Evolutionary conservation across 2,113 vertebrate species (phyloP).

Genomic region (Nothocercus julius): DNA sequence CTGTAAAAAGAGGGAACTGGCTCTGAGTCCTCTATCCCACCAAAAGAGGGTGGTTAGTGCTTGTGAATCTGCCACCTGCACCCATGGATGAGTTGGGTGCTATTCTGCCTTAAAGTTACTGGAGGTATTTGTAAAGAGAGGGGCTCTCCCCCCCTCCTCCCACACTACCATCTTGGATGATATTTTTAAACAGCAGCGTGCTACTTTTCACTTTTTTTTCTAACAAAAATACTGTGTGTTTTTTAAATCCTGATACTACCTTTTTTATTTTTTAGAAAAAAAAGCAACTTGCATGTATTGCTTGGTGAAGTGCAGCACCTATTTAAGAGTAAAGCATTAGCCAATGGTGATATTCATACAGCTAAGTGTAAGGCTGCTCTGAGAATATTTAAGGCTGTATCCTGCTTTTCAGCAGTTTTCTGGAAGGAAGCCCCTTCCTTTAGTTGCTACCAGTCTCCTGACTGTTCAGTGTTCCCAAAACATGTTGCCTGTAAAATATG

Average conservation of each 20-base stretch:
- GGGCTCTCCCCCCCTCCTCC: background rate
- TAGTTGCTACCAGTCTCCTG: background rate
- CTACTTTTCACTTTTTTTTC: background rate
- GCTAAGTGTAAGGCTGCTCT: background rate
- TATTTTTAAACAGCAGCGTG: background rate
- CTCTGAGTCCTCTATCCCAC: background rate
- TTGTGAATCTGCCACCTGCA: background rate
- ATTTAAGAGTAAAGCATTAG: background rate
- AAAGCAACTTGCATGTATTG: fast-evolving
- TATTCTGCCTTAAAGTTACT: background rate
- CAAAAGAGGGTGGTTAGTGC: background rate
- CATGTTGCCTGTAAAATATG: constrained; percentile 20
- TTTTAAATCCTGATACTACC: fast-evolving
- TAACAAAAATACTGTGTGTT: background rate
- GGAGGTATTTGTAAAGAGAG: background rate
- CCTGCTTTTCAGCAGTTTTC: background rate
- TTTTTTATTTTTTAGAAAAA: background rate
- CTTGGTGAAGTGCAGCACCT: background rate
- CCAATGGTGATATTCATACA: background rate
- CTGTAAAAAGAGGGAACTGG: background rate
- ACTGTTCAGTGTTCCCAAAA: constrained; percentile 17
- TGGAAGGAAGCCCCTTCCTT: background rate
- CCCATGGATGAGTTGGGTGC: background rate
- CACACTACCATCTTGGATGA: background rate
- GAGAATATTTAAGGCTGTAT: background rate